Conservation (phyloP, 2,888 invertebrate species). For the Tridacna crocea region DNA sequence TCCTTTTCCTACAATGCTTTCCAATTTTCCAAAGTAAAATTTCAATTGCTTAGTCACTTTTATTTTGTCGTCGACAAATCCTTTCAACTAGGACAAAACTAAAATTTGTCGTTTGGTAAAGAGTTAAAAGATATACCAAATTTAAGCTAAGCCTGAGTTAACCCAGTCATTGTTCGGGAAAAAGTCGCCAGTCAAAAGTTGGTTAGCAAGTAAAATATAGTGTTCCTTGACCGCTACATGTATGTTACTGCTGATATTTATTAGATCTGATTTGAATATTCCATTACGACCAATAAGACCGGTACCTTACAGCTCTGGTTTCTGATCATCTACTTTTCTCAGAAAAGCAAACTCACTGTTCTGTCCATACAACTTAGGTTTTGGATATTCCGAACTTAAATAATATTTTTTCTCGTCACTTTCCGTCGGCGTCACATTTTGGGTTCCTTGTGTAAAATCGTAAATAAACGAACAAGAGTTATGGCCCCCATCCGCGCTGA, state of each 20-base stretch:
- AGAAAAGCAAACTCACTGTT: slow-evolving; percentile 5
- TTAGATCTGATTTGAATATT: too few relatives aligned
- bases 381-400: slow-evolving; percentile 4
- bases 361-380: slow-evolving; percentile 17
- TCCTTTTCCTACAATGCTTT: background rate
- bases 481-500: slow-evolving; percentile 61
- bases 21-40: background rate
- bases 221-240: too few relatives aligned
- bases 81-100: background rate
- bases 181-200: too few relatives aligned
- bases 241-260: too few relatives aligned
- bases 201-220: too few relatives aligned
- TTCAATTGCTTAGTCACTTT: background rate
- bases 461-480: slow-evolving; percentile 70
- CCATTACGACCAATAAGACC: too few relatives aligned
- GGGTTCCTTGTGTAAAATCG: slow-evolving; percentile 48
- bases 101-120: background rate
- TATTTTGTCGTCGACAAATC: background rate
- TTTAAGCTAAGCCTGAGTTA: background rate
- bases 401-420: slow-evolving; percentile 18
- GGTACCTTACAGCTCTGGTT: too few relatives aligned
- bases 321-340: background rate
- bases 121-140: background rate
- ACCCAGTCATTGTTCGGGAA: background rate
- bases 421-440: background rate